phyloP scores from a whole-genome alignment of 1,140 invertebrate genomes.

The Drosophila grimshawi region DNA sequence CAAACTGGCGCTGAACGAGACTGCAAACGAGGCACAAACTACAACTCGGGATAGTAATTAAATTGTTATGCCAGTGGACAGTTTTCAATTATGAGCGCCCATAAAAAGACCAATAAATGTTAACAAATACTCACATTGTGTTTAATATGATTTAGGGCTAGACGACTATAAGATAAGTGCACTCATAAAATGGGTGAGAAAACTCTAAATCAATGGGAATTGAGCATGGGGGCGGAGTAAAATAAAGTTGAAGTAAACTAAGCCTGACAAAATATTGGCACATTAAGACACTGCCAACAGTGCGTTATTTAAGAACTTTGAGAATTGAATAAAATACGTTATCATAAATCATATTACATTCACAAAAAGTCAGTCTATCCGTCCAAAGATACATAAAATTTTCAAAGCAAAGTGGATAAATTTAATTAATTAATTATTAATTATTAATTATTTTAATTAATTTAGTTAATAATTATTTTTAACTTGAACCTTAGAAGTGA shows the following conservation, averaged over 20 bases:
- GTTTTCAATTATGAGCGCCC: slow-evolving; percentile 57
- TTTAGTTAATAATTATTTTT: no score
- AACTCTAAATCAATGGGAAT: slow-evolving; percentile 27
- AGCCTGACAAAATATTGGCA: neutral
- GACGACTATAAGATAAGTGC: slow-evolving; percentile 24
- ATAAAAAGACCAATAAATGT: slow-evolving; percentile 69
- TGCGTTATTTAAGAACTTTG: no score
- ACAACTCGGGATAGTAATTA: slow-evolving; percentile 66
- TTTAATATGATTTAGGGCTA: slow-evolving; percentile 52
- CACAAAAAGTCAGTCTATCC: no score
- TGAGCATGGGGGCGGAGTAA: neutral
- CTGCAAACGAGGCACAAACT: slow-evolving; percentile 31
- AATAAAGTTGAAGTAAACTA: neutral
- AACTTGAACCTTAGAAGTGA: neutral
- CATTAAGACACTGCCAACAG: slow-evolving; percentile 2
- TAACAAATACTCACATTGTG: slow-evolving; percentile 39
- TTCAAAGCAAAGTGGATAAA: no score
- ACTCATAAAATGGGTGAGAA: slow-evolving; percentile 41
- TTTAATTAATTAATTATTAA: no score
- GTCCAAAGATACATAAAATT: no score
- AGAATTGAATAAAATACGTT: no score
- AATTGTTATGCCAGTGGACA: slow-evolving; percentile 70
- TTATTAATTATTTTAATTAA: no score
- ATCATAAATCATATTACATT: no score
- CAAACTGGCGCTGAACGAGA: slow-evolving; percentile 1